Conservation (phyloP, 1,140 invertebrate genomes). For the Araneus ventricosus region DNA sequence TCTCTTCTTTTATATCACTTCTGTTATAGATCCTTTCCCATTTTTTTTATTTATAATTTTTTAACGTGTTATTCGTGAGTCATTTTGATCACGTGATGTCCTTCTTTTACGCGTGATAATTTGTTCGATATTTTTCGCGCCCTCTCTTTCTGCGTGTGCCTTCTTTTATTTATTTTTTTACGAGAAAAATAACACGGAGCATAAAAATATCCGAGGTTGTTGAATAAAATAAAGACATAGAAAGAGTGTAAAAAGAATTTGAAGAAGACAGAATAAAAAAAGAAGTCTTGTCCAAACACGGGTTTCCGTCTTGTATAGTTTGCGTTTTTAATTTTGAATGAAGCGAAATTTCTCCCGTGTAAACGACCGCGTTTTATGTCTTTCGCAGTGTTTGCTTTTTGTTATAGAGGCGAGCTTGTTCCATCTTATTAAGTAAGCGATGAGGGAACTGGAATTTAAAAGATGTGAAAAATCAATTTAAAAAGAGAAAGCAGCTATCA, state of each 20-base stretch:
- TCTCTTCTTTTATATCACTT: neutral
- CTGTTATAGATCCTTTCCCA: neutral
- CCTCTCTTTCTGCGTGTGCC: neutral
- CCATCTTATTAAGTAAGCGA: neutral
- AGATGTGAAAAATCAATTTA: neutral
- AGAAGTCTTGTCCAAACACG: constrained; percentile 21
- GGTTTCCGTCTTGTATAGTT: constrained; percentile 56
- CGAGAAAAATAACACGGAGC: neutral
- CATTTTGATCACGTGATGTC: constrained; percentile 17
- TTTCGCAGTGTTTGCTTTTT: neutral
- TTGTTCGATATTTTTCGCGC: constrained; percentile 55
- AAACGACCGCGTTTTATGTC: constrained; percentile 40
- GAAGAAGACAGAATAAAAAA: neutral
- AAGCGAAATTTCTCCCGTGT: constrained; percentile 12
- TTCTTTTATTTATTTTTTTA: neutral
- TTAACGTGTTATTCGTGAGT: constrained; percentile 23
- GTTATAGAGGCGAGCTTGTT: neutral
- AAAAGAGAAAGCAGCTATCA: neutral
- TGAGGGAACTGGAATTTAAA: neutral
- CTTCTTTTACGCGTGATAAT: constrained; percentile 51
- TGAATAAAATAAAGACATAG: neutral
- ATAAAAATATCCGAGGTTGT: constrained; percentile 3
- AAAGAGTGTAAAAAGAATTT: neutral
- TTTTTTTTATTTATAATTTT: neutral
- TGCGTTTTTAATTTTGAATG: constrained; percentile 60